Percentiles rank a stretch among this genome's conserved stretches.
Evolutionary conservation across 2,888 invertebrate species (phyloP).

Genomic region (Trachelus stipa): DNA sequence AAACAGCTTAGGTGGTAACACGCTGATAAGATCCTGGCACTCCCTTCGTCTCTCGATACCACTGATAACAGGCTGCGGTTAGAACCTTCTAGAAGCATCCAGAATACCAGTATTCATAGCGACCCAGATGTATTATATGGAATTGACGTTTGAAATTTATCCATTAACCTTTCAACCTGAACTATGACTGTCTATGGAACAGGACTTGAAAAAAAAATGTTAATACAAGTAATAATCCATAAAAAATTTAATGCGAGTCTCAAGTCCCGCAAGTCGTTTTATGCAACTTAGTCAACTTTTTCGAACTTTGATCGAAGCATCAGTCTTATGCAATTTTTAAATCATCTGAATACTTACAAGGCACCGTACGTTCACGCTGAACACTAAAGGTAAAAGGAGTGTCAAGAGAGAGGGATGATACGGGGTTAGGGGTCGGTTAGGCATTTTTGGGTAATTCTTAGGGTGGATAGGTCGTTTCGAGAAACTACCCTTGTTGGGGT

Average conservation of each 20-base stretch:
- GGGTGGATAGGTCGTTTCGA: conserved; percentile 26
- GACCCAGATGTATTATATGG: too few species aligned
- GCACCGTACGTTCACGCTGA: too few species aligned
- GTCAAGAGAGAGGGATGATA: conserved; percentile 16
- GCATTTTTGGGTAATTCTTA: conserved; percentile 31
- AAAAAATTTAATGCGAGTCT: too few species aligned
- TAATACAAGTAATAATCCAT: too few species aligned
- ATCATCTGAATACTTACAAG: too few species aligned
- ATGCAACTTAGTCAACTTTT: too few species aligned
- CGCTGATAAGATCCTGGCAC: conserved; percentile 57
- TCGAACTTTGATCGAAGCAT: not conserved
- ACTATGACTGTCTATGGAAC: too few species aligned
- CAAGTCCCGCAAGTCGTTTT: too few species aligned
- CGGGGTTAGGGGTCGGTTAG: conserved; percentile 28
- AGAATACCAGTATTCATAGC: not conserved
- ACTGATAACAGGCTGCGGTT: conserved; percentile 50
- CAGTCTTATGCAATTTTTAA: not conserved
- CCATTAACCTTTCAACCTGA: too few species aligned
- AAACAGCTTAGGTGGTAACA: conserved; percentile 63
- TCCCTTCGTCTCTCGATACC: conserved; percentile 43
- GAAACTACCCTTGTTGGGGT: conserved; percentile 30
- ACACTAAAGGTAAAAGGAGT: conserved; percentile 23
- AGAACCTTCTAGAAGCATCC: conserved; percentile 34
- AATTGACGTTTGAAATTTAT: too few species aligned
- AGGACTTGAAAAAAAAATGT: too few species aligned